Evolutionary conservation across 2,113 vertebrate genomes (phyloP).

Genomic region (Bolborhynchus lineola): DNA sequence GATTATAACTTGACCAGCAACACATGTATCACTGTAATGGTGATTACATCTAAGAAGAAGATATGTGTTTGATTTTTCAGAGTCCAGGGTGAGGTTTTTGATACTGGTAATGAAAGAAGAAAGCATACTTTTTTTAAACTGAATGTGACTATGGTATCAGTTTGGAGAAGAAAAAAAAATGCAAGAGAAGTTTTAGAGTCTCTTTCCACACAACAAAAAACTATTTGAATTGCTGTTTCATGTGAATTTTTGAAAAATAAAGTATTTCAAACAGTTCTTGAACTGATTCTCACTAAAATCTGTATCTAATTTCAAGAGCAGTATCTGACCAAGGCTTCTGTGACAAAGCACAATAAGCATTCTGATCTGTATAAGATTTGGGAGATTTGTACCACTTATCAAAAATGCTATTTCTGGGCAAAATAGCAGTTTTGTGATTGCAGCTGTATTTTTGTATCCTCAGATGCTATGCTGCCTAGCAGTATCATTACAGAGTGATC

Average conservation of each 20-base stretch:
- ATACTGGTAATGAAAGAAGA: neutral
- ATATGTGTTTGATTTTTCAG: neutral
- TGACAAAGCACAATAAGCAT: neutral
- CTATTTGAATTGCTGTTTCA: neutral
- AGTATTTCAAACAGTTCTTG: neutral
- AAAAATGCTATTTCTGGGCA: neutral
- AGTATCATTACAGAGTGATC: neutral
- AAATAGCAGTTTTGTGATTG: neutral
- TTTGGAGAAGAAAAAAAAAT: neutral
- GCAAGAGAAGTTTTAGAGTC: neutral
- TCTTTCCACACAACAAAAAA: neutral
- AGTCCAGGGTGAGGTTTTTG: neutral
- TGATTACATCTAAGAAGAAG: neutral
- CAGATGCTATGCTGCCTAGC: constrained; percentile 20
- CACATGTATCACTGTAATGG: neutral
- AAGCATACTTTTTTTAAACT: neutral
- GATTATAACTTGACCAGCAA: neutral
- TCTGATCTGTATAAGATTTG: neutral
- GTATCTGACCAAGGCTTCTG: neutral
- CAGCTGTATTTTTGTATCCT: constrained; percentile 27
- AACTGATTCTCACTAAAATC: neutral
- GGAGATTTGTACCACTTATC: neutral
- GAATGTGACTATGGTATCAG: neutral
- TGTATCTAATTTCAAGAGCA: neutral
- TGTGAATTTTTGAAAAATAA: neutral